Evolutionary conservation across 2,797 vertebrate species (phyloP).

Genomic region (Alfaro cultratus): DNA sequence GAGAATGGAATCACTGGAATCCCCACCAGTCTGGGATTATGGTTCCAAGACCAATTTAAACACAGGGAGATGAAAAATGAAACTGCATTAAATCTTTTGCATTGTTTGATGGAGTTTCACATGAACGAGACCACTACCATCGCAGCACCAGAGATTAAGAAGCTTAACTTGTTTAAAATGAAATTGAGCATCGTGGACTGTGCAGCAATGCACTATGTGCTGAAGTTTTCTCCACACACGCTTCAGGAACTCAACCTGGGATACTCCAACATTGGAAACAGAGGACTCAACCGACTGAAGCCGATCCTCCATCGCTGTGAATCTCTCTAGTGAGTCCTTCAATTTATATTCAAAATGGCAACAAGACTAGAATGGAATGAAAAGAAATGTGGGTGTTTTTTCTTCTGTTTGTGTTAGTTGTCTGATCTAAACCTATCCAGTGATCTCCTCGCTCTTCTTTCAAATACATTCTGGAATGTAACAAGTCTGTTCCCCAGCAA

Average conservation of each 20-base stretch:
- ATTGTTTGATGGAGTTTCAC: slow-evolving; percentile 77
- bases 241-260: slow-evolving; percentile 77
- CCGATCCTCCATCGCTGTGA: slow-evolving; percentile 76
- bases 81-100: slow-evolving; percentile 72
- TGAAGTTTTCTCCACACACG: slow-evolving; percentile 70
- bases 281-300: slow-evolving; percentile 64
- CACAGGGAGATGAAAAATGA: slow-evolving; percentile 58
- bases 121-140: slow-evolving; percentile 55
- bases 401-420: not conserved
- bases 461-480: not conserved
- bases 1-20: slow-evolving; percentile 36
- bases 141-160: slow-evolving; percentile 69
- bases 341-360: not conserved
- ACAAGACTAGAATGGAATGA: not conserved
- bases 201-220: slow-evolving; percentile 72
- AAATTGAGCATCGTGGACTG: slow-evolving; percentile 77
- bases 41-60: slow-evolving; percentile 72
- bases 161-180: slow-evolving; percentile 77
- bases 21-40: slow-evolving; percentile 53
- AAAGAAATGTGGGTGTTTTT: not conserved
- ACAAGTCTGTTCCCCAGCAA: not conserved
- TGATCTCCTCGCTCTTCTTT: not conserved
- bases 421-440: not conserved
- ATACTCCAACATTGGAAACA: slow-evolving; percentile 79
- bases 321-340: slow-evolving; percentile 73